Base-by-base conservation (phyloP, 37 sponge, comb jelly and placozoan species). In the Bolinopsis microptera region DNA sequence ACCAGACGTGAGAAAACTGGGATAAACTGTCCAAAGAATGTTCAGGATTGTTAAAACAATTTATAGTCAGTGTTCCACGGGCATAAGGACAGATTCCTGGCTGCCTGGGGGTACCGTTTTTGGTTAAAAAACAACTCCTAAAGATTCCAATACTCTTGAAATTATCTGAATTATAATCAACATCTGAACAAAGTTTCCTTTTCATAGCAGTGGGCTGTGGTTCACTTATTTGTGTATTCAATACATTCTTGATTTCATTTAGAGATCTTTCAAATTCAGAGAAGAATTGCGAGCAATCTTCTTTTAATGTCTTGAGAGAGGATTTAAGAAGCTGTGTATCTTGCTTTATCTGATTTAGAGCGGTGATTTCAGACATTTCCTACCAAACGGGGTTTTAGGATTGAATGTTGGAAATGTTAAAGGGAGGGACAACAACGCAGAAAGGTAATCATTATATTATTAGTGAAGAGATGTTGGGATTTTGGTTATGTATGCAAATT, bases 31-130 rank as follows among this genome's bases (percentile, higher is more conserved):
- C 92, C 36, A 94, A 32, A 32, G 93, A 83, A 28, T 94, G 95
- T n/a, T 34, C 69, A 28, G 93, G 93, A 69, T 94, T 94, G 74
- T 38, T 76, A 37, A 93, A 94, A 31, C 35, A 34, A 2, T 80
- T 69, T n/a, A 93, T 38, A 1, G 83, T 68, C 32, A 94, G 34
- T 35, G 34, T 40, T 26, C 93, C 95, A 22, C 90, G 83, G 22
- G 95, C 93, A 30, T 93, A 40, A 13, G 76, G 77, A 76, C 93
- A 93, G 61, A 94, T 37, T 31, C 32, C 35, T 26, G 95, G 93
- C 76, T 94, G 95, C 0, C 95, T 93, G 16, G 95, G 95, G 1
- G 95, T 93, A 18, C 95, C 95, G 68, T 94, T 94, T 34, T 94
- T 94, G 72, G 93, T 93, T 37, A 74, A 32, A 74, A 94, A 94